Base-by-base conservation (phyloP, 2,888 invertebrate genomes). In the Linnaemya tessellans region DNA sequence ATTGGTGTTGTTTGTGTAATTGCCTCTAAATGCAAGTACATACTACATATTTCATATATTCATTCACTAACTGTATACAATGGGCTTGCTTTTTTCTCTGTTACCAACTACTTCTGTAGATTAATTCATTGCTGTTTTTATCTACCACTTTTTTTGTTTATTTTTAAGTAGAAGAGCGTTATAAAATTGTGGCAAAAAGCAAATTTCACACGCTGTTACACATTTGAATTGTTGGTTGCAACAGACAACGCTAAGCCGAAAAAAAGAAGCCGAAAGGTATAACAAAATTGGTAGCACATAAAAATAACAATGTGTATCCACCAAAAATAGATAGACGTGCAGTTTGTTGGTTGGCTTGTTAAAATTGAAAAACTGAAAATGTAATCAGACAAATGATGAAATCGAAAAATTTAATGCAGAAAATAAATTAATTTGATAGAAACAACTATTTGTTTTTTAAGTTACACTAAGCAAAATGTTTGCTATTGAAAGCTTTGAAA, bases 171-270 rank as follows among this genome's bases (percentile, higher is more conserved):
- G 62, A 78, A 70, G 41, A 73, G 62, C 71, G 46, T 80, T 60
- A 58, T 74, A 80, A 77, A 85, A 80, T 80, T 85, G 75, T 75
- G 78, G 84, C 74, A 79, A 84, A 86, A 84, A 67, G 30, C 43
- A 71, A 84, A 83, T 86, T 87, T 87, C 87, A 86, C 87, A 87
- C 86, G 87, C 87, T 85, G 86, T 82, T 84, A 86, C 86, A 87
- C 84, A 86, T 87, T 86, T 80, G 74, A 85, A 65, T 85, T 73
- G 78, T 75, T 78, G 60, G 64, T 83, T 83, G 77, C 82, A 71
- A 78, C 82, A 83, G 58, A 58, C 56, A 80, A 64, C 64, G 35
- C 65, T 75, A 67, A 65, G 20, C 56, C n/a, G n/a, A n/a, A n/a
- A n/a, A n/a, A 65, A 56, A 46, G 58, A 56, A 65, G 43, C 54